These are phyloP conservation scores for Agrotis exclamationis DNA, from an alignment of 2,888 invertebrate genomes.

Conservation along the genomic window DNA sequence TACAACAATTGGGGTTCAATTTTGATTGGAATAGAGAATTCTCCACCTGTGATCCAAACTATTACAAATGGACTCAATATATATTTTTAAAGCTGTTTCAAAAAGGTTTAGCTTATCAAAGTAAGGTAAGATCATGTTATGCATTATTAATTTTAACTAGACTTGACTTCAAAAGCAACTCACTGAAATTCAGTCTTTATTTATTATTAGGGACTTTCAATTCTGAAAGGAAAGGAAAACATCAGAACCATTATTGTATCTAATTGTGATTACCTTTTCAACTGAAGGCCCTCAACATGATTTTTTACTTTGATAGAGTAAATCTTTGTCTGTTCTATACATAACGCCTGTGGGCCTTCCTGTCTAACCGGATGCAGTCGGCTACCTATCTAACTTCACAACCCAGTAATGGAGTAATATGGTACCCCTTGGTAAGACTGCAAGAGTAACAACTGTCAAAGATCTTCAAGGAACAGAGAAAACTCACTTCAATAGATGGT, in stretches of 20 bases:
- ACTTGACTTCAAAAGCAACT: neutral
- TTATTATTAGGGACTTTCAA: neutral
- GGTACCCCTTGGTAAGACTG: too few relatives aligned
- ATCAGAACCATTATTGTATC: neutral
- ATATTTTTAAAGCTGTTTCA: slow-evolving; percentile 97
- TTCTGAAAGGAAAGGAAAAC: neutral
- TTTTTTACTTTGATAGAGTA: too few relatives aligned
- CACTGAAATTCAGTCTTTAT: neutral
- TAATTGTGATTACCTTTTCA: too few relatives aligned
- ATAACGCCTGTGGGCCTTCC: too few relatives aligned
- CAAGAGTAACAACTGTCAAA: too few relatives aligned
- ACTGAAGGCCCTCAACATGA: too few relatives aligned
- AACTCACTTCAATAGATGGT: too few relatives aligned
- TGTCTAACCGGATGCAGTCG: too few relatives aligned
- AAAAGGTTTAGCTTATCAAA: slow-evolving; percentile 96
- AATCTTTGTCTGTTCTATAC: too few relatives aligned
- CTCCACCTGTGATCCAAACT: slow-evolving; percentile 96
- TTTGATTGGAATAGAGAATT: slow-evolving; percentile 99
- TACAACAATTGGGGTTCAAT: slow-evolving; percentile 94
- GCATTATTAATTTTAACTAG: neutral
- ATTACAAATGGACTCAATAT: slow-evolving; percentile 99
- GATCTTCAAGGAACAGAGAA: too few relatives aligned
- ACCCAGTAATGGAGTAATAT: too few relatives aligned
- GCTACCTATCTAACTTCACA: too few relatives aligned
- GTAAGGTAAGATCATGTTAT: slow-evolving; percentile 90